Percentiles rank a stretch among this genome's conserved stretches.
Evolutionary conservation across 2,888 invertebrate species (phyloP).

Genomic region (Lasioglossum figueresi): DNA sequence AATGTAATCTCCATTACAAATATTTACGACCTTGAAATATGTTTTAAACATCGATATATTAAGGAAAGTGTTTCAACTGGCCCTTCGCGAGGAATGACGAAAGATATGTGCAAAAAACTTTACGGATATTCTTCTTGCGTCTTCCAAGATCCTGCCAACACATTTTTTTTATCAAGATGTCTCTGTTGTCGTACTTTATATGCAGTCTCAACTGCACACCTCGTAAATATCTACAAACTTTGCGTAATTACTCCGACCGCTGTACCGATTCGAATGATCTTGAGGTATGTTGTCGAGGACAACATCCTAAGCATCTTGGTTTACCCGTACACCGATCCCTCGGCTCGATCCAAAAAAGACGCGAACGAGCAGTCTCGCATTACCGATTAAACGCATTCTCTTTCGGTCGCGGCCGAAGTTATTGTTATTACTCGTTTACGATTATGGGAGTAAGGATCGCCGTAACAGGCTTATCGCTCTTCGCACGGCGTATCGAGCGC

Average conservation of each 20-base stretch:
- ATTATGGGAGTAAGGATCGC: background rate
- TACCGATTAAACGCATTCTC: conserved; percentile 5
- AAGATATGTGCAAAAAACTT: background rate
- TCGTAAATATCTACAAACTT: background rate
- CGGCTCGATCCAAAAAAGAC: background rate
- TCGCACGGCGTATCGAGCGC: background rate
- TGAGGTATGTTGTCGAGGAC: background rate
- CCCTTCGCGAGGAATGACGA: background rate
- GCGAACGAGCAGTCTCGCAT: background rate
- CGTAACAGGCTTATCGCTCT: background rate
- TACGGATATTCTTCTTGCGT: background rate
- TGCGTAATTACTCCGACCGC: background rate
- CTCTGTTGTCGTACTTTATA: too few relatives aligned
- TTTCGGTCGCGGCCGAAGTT: background rate
- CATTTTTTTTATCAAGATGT: background rate
- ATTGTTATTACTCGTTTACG: background rate
- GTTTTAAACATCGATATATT: background rate
- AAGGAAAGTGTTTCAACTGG: background rate
- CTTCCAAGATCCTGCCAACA: background rate
- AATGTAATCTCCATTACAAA: background rate
- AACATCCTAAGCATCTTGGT: background rate
- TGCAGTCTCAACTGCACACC: background rate
- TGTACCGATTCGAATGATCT: background rate
- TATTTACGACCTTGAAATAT: background rate
- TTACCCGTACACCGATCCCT: background rate